phyloP scores from a whole-genome alignment of 2,797 vertebrate species.

The Lemur catta region DNA sequence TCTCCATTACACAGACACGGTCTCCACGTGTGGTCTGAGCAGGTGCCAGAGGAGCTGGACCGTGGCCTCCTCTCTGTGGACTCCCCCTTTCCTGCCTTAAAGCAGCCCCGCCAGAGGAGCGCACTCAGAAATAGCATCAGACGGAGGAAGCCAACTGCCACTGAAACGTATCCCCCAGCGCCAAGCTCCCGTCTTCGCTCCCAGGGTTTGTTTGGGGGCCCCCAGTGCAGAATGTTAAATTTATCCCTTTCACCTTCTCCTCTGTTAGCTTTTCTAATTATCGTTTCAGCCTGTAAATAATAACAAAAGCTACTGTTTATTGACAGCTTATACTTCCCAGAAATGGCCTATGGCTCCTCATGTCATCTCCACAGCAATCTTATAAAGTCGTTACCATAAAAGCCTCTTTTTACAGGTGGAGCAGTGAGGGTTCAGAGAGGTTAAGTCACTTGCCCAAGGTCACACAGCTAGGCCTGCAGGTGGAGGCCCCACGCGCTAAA shows the following conservation, averaged over 20 bases:
- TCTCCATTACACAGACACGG: background rate
- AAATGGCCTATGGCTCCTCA: background rate
- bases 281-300: background rate
- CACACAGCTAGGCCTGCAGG: background rate
- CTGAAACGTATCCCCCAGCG: background rate
- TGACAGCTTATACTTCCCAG: background rate
- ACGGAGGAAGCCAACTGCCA: background rate
- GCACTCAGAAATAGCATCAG: background rate
- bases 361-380: background rate
- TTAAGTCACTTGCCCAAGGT: background rate
- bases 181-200: background rate
- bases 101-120: background rate
- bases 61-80: background rate
- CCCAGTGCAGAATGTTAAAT: background rate
- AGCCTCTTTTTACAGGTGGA: background rate
- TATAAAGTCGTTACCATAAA: background rate
- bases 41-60: conserved; percentile 8
- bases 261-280: background rate
- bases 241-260: background rate
- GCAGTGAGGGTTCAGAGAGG: background rate
- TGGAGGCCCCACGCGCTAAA: background rate
- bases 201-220: background rate
- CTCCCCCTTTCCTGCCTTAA: background rate
- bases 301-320: background rate
- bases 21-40: conserved; percentile 33